Base-by-base conservation (phyloP, 2,113 vertebrate species). In the Speoplatyrhinus poulsoni region DNA sequence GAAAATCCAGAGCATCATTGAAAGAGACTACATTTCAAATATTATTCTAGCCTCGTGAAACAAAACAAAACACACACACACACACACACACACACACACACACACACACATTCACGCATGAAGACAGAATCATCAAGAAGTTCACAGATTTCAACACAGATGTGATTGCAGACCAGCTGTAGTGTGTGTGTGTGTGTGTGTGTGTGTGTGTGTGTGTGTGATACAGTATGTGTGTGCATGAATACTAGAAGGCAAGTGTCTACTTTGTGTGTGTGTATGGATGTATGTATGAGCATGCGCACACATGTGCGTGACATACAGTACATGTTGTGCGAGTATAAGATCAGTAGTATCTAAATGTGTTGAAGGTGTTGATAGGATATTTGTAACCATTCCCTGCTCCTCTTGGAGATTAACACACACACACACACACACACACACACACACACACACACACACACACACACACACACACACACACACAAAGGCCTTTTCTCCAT, bases 151-250 rank as follows among this genome's bases (percentile, higher is more conserved):
- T 36, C 15, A 11, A 46, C 60, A 17, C 69, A 63, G 70, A 77
- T 76, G 80, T 72, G 48, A 58, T 71, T 60, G 60, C 57, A 75
- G 73, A 66, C 49, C 65, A 81, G 78, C 77, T 83, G 79, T 0
- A 36, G 53, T 32, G 62, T 33, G 36, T 36, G 36, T 36, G 36
- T 36, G 36, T 36, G 3, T 36, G 36, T 36, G 36, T 52, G 49
- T 52, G 49, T 52, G 49, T 52, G 49, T 52, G 49, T 52, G 50
- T 52, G 50, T 55, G 53, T 55, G 15, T 16, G 53, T 55, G 16
- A 8, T 4, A n/a, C 10, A 52, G 15, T 52, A n/a, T 52, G 50
- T 3, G 26, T 26, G 26, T 26, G 26, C 26, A 26, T 26, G 26
- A 2, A 26, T 3, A 26, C 26, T 26, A 26, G 26, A 26, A 26